These are phyloP conservation scores for Sebastolobus alascanus DNA, from an alignment of 2,797 vertebrate genomes.

Conservation along the genomic window DNA sequence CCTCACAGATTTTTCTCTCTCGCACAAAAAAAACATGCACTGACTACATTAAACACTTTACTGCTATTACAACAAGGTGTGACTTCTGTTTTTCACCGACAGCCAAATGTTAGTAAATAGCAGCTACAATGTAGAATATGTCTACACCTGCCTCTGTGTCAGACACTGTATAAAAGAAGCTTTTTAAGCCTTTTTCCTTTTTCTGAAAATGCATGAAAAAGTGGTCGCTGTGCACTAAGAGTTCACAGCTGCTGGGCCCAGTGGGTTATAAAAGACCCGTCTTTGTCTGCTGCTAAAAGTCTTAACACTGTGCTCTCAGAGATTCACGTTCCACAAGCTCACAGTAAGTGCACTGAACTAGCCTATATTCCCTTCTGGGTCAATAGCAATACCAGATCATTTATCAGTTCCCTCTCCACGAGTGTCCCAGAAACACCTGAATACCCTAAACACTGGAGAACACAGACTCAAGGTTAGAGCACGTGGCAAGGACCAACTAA, in stretches of 20 bases:
- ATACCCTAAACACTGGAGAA: slow-evolving; percentile 63
- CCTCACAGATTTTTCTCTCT: slow-evolving; percentile 46
- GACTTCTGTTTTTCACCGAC: slow-evolving; percentile 7
- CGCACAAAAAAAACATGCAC: slow-evolving; percentile 37
- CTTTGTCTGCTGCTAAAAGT: slow-evolving; percentile 44
- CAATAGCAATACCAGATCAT: slow-evolving; percentile 76
- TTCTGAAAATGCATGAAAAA: slow-evolving; percentile 4
- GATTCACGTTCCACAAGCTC: slow-evolving; percentile 52
- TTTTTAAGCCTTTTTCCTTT: slow-evolving; percentile 7
- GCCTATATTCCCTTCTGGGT: slow-evolving; percentile 79
- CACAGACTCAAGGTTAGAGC: slow-evolving; percentile 73
- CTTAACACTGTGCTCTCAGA: slow-evolving; percentile 38
- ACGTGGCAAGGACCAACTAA: slow-evolving; percentile 64
- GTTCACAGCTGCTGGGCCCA: slow-evolving; percentile 37
- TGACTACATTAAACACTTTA: slow-evolving; percentile 31
- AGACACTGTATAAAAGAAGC: background rate
- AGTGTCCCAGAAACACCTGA: slow-evolving; percentile 80
- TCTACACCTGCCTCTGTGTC: slow-evolving; percentile 6
- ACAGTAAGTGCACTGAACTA: slow-evolving; percentile 62
- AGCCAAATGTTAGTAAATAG: slow-evolving; percentile 1
- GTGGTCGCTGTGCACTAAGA: background rate
- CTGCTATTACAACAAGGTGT: slow-evolving; percentile 15
- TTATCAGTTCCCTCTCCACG: slow-evolving; percentile 72
- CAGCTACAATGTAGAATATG: background rate
- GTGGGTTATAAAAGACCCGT: slow-evolving; percentile 44